Evolutionary conservation across 2,888 invertebrate genomes (phyloP).

Genomic region (Lasioglossum leucozonium): DNA sequence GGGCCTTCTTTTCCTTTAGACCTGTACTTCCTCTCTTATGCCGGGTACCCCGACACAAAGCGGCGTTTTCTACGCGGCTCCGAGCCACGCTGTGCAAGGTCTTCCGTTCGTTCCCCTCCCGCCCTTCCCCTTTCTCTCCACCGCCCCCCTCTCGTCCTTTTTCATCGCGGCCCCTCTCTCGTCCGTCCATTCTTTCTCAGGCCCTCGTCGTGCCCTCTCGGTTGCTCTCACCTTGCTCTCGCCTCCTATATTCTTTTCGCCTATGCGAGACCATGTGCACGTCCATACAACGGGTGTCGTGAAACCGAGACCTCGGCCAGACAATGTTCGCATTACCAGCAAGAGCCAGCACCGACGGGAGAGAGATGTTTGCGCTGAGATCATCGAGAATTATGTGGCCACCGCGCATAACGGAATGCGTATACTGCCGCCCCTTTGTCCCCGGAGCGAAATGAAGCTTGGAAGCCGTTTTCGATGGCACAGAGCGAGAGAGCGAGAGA

Average conservation of each 20-base stretch:
- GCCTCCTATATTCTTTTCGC: slow-evolving; percentile 66
- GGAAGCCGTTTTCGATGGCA: neutral
- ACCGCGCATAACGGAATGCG: neutral
- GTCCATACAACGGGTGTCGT: slow-evolving; percentile 63
- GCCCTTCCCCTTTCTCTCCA: slow-evolving; percentile 26
- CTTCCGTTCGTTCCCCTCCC: slow-evolving; percentile 72
- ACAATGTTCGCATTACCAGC: neutral
- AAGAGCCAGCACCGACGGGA: neutral
- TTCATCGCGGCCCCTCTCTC: slow-evolving; percentile 30
- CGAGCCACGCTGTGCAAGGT: slow-evolving; percentile 66
- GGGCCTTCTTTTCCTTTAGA: slow-evolving; percentile 64
- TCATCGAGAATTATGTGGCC: slow-evolving; percentile 18
- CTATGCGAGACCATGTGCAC: slow-evolving; percentile 64
- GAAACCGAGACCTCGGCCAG: neutral
- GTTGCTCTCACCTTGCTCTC: slow-evolving; percentile 58
- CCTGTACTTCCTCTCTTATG: slow-evolving; percentile 68
- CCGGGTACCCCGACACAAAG: slow-evolving; percentile 70
- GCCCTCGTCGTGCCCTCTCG: slow-evolving; percentile 56
- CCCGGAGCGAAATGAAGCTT: neutral
- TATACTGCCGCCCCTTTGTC: neutral
- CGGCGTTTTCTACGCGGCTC: slow-evolving; percentile 67
- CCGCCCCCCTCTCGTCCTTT: slow-evolving; percentile 30
- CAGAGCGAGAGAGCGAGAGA: too few relatives aligned
- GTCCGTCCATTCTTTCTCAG: slow-evolving; percentile 49
- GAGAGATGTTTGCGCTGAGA: slow-evolving; percentile 18